Evolutionary conservation across 1,140 invertebrate genomes (phyloP).

Genomic region (Caenorhabditis briggsae): DNA sequence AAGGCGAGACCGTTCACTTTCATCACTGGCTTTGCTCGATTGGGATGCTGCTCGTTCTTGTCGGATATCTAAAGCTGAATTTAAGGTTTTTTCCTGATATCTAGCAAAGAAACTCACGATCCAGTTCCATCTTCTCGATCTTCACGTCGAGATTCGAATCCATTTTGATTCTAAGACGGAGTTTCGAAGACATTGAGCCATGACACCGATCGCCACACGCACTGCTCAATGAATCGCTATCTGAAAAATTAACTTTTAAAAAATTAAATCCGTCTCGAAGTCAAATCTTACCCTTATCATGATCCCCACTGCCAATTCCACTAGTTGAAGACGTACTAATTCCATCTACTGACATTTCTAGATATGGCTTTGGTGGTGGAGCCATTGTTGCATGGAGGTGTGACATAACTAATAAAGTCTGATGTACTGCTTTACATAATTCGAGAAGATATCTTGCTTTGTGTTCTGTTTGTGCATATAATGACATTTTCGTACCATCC

Average conservation of each 20-base stretch:
- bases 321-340: conserved; percentile 91
- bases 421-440: conserved; percentile 67
- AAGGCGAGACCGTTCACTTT: conserved; percentile 34
- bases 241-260: conserved; percentile 23
- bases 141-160: conserved; percentile 64
- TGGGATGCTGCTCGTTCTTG: conserved; percentile 62
- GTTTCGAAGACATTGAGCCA: conserved; percentile 63
- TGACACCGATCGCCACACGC: conserved; percentile 56
- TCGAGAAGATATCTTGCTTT: conserved; percentile 71
- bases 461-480: conserved; percentile 71
- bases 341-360: conserved; percentile 82
- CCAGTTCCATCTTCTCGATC: conserved; percentile 63
- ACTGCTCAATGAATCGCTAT: conserved; percentile 58
- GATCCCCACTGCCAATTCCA: conserved; percentile 93
- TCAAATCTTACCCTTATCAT: conserved; percentile 84
- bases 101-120: conserved; percentile 12
- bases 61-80: conserved; percentile 43
- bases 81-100: neutral
- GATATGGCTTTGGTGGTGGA: conserved; percentile 44
- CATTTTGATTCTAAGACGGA: conserved; percentile 57
- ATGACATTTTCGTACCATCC: conserved; percentile 65
- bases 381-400: conserved; percentile 78
- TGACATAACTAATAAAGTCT: conserved; percentile 63
- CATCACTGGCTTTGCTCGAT: conserved; percentile 58
- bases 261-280: neutral